Evolutionary conservation across 2,113 vertebrate genomes (phyloP).

Genomic region (Scolopax mira): DNA sequence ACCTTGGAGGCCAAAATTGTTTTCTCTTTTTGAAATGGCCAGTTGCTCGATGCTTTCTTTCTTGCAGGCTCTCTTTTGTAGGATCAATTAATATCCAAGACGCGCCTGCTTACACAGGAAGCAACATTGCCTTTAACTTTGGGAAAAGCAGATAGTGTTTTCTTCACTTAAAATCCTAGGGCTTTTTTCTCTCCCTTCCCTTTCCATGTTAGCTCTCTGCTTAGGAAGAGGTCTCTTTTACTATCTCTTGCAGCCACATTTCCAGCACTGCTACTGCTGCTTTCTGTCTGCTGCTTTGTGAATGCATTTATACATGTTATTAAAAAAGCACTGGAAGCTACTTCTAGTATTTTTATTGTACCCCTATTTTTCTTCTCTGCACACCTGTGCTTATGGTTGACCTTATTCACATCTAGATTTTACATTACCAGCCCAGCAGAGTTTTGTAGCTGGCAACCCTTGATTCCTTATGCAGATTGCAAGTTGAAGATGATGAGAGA

Average conservation of each 20-base stretch:
- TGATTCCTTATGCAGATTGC: background rate
- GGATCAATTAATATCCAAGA: background rate
- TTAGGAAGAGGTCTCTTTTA: background rate
- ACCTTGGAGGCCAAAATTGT: background rate
- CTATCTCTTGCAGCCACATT: background rate
- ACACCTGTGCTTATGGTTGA: background rate
- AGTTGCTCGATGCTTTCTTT: background rate
- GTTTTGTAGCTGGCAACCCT: background rate
- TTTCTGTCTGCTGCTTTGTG: background rate
- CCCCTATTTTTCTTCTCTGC: background rate
- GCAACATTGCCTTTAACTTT: background rate
- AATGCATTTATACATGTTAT: background rate
- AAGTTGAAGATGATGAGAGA: background rate
- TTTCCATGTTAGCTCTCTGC: background rate
- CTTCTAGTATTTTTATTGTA: background rate
- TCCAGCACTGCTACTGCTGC: background rate
- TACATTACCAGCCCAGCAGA: background rate
- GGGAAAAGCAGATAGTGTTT: background rate
- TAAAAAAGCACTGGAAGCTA: background rate
- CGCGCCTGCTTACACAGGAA: background rate
- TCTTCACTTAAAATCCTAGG: background rate
- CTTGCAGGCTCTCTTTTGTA: background rate
- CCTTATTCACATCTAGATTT: fast-evolving
- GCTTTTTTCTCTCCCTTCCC: fast-evolving
- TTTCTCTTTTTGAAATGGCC: background rate